phyloP scores from a whole-genome alignment of 2,888 invertebrate species.

The Agrochola litura region DNA sequence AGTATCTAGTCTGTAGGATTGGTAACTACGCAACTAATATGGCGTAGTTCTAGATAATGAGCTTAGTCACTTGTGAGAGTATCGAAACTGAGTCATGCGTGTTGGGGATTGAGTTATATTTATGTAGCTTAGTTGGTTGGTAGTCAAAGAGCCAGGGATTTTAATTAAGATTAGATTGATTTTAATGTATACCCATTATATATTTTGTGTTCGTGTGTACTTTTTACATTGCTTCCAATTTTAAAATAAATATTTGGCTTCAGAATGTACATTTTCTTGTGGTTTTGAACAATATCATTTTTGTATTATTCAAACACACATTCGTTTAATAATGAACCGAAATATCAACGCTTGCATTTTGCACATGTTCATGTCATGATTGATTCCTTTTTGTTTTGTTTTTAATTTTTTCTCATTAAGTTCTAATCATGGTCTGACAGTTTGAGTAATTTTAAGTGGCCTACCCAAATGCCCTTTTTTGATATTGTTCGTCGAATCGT shows the following conservation, averaged over 20 bases:
- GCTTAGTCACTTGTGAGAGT: constrained; percentile 32
- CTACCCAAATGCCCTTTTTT: no score
- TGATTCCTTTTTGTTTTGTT: no score
- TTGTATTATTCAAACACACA: not conserved
- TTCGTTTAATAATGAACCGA: not conserved
- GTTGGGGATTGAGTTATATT: not conserved
- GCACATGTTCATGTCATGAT: no score
- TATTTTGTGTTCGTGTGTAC: not conserved
- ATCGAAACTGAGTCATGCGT: constrained; percentile 9
- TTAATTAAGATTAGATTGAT: not conserved
- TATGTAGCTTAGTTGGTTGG: not conserved
- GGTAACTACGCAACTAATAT: constrained; percentile 40
- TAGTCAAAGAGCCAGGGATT: not conserved
- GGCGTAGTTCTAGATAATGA: constrained; percentile 40
- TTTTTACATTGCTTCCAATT: not conserved
- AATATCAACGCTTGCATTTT: not conserved
- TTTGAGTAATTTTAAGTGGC: no score
- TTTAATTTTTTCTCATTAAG: no score
- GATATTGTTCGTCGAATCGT: no score
- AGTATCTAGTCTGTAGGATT: constrained; percentile 4
- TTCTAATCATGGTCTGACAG: no score
- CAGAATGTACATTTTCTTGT: not conserved
- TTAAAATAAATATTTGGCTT: no score
- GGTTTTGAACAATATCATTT: not conserved
- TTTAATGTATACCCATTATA: not conserved